Evolutionary conservation across 2,113 vertebrate genomes (phyloP), one percentile per base, ranked within the genome.

Genomic region (Sinocyclocheilus anophthalmus): DNA sequence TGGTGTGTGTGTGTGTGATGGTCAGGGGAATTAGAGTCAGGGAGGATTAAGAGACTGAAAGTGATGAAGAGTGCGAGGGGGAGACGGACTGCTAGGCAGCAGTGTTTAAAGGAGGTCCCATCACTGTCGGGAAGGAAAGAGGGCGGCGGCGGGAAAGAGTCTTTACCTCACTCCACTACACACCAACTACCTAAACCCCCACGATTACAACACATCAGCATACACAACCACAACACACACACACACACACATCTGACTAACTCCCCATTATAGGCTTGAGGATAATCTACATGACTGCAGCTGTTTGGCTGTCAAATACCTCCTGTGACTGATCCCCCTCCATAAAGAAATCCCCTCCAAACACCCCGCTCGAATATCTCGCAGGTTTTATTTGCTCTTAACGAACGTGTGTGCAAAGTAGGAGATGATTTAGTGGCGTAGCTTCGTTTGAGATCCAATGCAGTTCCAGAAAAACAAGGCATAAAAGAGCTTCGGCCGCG

Each of bases 241-340:
- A 26, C 26, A 26, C 26, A 26, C 26, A 26, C 26, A 26, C 26
- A 26, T 26, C 26, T 26, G 26, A 26, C 26, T 26, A 26, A 26
- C 26, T 26, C 26, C 26, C 26, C 26, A 26, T 26, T 26, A 26
- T 73, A 73, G 30, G 50, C 18, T 83, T 55, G 81, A 83, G 81
- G 81, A 83, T 83, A 83, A 83, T 83, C 81, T 73, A 83, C 67
- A 73, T 73, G 81, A 73, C 81, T 83, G 81, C 50, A 83, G 65
- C 81, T 82, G 80, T 70, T 82, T 82, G 45, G 63, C 80, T 50
- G 80, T 30, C 59, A 81, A 81, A 81, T 42, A 48, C 39, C 79
- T n/a, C 48, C 30, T 83, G 50, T 83, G 81, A 83, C 81, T 39
- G 81, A 83, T 83, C 50, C 67, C 50, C 81, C 30, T 59, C 50